Base-by-base conservation (phyloP, 2,797 vertebrate species). In the Gymnoscopelus braueri region DNA sequence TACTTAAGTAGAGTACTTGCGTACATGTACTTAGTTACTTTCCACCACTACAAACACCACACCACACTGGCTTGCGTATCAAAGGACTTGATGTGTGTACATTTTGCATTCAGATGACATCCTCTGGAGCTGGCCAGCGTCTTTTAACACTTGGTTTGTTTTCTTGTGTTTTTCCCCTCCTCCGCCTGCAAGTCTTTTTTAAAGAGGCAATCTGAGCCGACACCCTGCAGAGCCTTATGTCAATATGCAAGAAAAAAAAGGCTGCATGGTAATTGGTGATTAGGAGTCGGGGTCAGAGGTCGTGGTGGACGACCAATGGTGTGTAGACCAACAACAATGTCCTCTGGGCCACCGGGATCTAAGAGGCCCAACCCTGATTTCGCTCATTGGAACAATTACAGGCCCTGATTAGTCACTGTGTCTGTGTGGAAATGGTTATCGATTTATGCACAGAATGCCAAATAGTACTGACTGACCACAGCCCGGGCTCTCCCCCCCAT, bases 251-350 rank as follows among this genome's bases (percentile, higher is more conserved):
- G 65, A 78, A 83, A 68, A 74, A 66, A 78, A 83, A 68, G 51
- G 67, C 73, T 84, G 84, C 81, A 85, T 90, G 73, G 72, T 90
- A 88, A 92, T 90, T 84, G 83, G 69, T 86, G 79, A 89, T 93
- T 88, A 89, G 73, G 59, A 71, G 77, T 62, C 23, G 65, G 77
- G 86, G 86, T 90, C 74, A 82, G 61, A 83, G 87, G 87, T 85
- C 19, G 39, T 49, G 75, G 67, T 19, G 47, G 47, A 32, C 63
- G 79, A 74, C 63, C 69, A 44, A 32, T 63, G 52, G 59, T 75
- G 59, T 75, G 74, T 55, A 26, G 74, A 72, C 60, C 77, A 73
- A 67, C 77, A 73, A 67, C 75, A 74, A 14, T 79, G 62, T 79
- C 75, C 72, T 85, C 59, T 61, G 75, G 87, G 81, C 69, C 56